Evolutionary conservation across 2,888 invertebrate species (phyloP).

Genomic region (Rotaria macrura): DNA sequence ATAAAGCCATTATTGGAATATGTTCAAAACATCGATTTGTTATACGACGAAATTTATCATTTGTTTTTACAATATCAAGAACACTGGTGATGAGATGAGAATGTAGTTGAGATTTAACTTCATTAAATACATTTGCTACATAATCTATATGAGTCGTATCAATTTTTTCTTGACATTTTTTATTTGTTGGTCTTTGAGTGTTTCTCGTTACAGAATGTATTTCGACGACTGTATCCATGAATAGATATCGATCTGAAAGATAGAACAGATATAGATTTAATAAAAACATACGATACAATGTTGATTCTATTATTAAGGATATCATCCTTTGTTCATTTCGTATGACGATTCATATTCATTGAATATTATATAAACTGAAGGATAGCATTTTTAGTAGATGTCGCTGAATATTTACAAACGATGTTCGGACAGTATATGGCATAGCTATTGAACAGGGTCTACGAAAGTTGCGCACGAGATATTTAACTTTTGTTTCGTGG

Average conservation of each 20-base stretch:
- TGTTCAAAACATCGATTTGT: not conserved
- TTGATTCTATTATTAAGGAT: too few relatives aligned
- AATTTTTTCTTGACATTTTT: not conserved
- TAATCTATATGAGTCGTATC: not conserved
- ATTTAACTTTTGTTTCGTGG: too few relatives aligned
- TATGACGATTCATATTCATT: too few relatives aligned
- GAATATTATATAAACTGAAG: too few relatives aligned
- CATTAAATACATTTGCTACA: not conserved
- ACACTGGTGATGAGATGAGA: not conserved
- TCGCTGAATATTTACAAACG: too few relatives aligned
- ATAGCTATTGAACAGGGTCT: too few relatives aligned
- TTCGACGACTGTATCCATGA: not conserved
- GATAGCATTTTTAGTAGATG: too few relatives aligned
- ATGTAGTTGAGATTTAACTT: slow-evolving; percentile 3
- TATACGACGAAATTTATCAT: not conserved
- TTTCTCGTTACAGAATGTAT: not conserved
- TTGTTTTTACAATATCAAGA: not conserved
- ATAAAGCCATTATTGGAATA: not conserved
- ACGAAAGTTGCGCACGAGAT: too few relatives aligned
- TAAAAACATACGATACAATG: too few relatives aligned
- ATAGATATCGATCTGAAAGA: not conserved
- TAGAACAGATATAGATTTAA: too few relatives aligned
- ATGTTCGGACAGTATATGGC: too few relatives aligned
- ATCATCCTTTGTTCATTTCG: too few relatives aligned
- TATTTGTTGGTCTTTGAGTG: not conserved